phyloP scores from a whole-genome alignment of 2,797 vertebrate genomes.

The Philypnodon macrostomus region DNA sequence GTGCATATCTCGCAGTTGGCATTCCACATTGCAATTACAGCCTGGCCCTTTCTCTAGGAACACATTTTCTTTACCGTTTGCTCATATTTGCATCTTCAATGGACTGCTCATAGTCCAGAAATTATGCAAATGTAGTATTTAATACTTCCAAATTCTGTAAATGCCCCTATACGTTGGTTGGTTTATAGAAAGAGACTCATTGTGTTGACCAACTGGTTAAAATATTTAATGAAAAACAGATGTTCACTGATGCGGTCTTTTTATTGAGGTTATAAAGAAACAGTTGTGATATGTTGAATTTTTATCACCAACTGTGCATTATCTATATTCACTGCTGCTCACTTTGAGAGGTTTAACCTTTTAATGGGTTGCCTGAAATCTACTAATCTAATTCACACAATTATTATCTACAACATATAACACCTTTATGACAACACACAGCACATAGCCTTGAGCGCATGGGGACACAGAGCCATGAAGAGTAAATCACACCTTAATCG shows the following conservation, averaged over 20 bases:
- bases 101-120: conserved; percentile 53
- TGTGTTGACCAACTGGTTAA: conserved; percentile 14
- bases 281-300: background rate
- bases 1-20: conserved; percentile 69
- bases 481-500: conserved; percentile 79
- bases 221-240: conserved; percentile 23
- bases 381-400: conserved; percentile 45
- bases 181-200: conserved; percentile 23
- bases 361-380: conserved; percentile 36
- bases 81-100: conserved; percentile 64
- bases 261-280: conserved; percentile 4
- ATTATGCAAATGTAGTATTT: conserved; percentile 60
- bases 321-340: conserved; percentile 14
- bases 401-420: conserved; percentile 45
- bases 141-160: conserved; percentile 35
- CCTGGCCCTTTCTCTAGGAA: conserved; percentile 53
- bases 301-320: background rate
- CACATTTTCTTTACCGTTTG: conserved; percentile 55
- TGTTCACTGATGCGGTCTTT: background rate
- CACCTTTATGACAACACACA: conserved; percentile 54
- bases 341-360: conserved; percentile 23
- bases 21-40: conserved; percentile 73
- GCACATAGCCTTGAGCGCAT: conserved; percentile 56
- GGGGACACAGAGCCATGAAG: conserved; percentile 63
- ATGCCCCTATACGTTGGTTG: conserved; percentile 37